Base-by-base conservation (phyloP, 2,888 invertebrate genomes). In the Digitonthophagus gazella region DNA sequence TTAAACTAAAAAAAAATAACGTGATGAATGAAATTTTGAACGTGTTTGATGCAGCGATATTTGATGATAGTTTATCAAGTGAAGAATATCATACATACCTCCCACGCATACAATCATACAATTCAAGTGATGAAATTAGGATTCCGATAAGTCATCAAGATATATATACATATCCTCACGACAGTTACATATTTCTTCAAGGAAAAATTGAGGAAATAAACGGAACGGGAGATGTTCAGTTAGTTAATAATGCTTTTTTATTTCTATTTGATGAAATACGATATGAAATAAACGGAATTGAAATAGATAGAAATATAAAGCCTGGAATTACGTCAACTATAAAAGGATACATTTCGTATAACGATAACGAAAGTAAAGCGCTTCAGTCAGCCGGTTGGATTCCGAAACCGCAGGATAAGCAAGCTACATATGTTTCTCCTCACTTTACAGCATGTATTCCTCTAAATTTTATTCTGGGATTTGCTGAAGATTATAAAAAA, bases 401-500 rank as follows among this genome's bases (percentile, higher is more conserved):
- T 14, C 69, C 55, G 44, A 20, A 28, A 15, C 15, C 11, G 15
- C n/a, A 3, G 54, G 14, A 16, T 6, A 28, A 63, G 16, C 63
- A 58, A 54, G 19, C 63, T 19, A 5, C 63, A 58, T 16, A 6
- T 22, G 3, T 22, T 64, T 11, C 15, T 2, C 58, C 15, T 8
- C 15, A 67, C 11, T 64, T 68, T 20, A 63, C 11, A 55, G 66
- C 67, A 2, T 69, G 58, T 16, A 64, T 71, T 22, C 71, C 80
- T 14, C 72, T 81, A 20, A 77, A 76, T 67, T 72, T 74, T 67
- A 28, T 81, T 14, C 68, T 81, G 4, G 80, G 79, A 3, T 80
- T 80, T 73, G 76, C 77, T 15, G 78, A 80, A 72, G 78, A 82
- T 72, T 82, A 79, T 69, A 76, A 76, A 19, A 79, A 78, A 74